A percentile compares a stretch with the other conserved stretches of the same genome.
Evolutionary conservation across 2,797 vertebrate genomes (phyloP).

Genomic region (Antennarius maculatus): DNA sequence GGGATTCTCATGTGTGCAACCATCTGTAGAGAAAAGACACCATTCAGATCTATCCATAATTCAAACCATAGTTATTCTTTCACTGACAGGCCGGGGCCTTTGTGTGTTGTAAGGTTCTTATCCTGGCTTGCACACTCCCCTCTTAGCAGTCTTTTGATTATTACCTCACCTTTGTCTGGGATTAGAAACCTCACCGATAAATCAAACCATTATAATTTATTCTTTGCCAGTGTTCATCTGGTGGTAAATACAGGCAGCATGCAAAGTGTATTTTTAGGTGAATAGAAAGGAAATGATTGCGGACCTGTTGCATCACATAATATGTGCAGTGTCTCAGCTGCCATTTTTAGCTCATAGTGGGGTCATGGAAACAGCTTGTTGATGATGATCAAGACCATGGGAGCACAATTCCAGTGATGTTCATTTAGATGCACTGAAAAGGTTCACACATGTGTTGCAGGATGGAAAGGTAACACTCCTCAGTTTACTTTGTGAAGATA

Average conservation of each 20-base stretch:
- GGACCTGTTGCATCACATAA: conserved; percentile 28
- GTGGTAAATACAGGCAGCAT: conserved; percentile 9
- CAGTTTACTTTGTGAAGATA: not conserved
- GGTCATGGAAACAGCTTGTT: not conserved
- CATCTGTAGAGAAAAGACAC: conserved; percentile 95
- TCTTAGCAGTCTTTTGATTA: conserved; percentile 78
- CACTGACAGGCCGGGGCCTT: conserved; percentile 83
- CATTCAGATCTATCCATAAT: conserved; percentile 97
- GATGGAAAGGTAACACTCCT: not conserved
- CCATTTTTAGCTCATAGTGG: not conserved
- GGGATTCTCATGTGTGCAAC: conserved; percentile 94
- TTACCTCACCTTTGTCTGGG: conserved; percentile 65
- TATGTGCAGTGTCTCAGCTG: no score
- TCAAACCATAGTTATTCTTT: conserved; percentile 94
- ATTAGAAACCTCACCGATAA: conserved; percentile 58
- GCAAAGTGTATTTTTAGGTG: conserved; percentile 10
- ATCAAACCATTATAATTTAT: conserved; percentile 43
- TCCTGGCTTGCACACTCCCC: conserved; percentile 81
- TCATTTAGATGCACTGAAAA: no score
- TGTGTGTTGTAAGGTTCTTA: conserved; percentile 88
- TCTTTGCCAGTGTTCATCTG: conserved; percentile 8
- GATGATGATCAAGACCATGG: not conserved
- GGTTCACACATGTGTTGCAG: not conserved
- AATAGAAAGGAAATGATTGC: not conserved
- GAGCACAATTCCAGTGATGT: not conserved